Evolutionary conservation across 1,140 invertebrate genomes (phyloP), one percentile per base, ranked within the genome.

Genomic region (Adoxophyes honmai): DNA sequence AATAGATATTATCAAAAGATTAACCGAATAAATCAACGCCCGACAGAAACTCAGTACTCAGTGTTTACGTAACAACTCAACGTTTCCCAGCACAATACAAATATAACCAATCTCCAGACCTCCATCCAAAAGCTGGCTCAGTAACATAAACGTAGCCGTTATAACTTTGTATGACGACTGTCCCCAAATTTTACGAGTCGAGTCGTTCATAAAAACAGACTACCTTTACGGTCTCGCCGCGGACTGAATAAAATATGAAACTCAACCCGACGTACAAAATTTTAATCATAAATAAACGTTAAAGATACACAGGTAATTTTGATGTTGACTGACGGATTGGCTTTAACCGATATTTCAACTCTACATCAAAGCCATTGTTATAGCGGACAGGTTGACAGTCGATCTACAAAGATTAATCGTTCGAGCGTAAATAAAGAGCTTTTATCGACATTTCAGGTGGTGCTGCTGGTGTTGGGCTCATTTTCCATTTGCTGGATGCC

Each of bases 401-500:
- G 34, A 33, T 28, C 6, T 39, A 51, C 8, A 51, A 8, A 28
- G 34, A 18, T 15, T 21, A 28, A 42, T 33, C 34, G 10, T 34
- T 51, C 28, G 3, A 39, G 14, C 21, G 8, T 1, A 39, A 52
- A 28, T 38, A 33, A 11, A 36, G 13, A 5, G 21, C 11, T 51
- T 14, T 58, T 33, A 14, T 39, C 21, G 21, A 33, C 18, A 55
- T 90, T 91, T 11, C 90, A 94, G 93, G 93, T 95, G 13, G 93
- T 95, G 42, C 76, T 95, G 5, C 87, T 94, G 35, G 93, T 95
- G 7, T 86, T 95, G 62, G 94, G 94, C 8, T 94, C 93, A 52
- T 95, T 95, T 64, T 93, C 94, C 0, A 79, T 95, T 28, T 94
- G 93, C 71, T 95, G 94, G 94, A 90, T 95, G 66, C 94, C 94